Evolutionary conservation across 2,888 invertebrate species (phyloP), one percentile per base, ranked within the genome.

Genomic region (Mimas tiliae): DNA sequence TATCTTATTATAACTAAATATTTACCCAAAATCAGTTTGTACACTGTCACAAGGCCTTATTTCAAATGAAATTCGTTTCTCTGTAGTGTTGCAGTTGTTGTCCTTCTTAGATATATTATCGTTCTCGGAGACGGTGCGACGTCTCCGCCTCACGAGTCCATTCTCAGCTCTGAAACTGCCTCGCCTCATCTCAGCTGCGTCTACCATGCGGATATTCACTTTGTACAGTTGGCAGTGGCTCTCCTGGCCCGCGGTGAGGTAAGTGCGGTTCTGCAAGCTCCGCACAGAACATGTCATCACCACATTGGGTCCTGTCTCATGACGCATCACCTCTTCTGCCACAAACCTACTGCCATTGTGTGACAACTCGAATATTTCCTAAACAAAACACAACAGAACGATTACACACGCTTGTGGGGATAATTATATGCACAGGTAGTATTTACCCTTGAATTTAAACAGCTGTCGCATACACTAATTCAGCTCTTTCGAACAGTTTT

Each of bases 361-460:
- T 67, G 96, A 97, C 65, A 98, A 90, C 89, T 98, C 98, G 91
- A 97, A 98, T 81, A 98, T 97, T 95, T 98, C 98, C 98, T 98
- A 83, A 52, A 38, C 67, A 95, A 90, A 76, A 70, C 14, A 65
- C 16, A 69, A 65, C 33, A 12, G 7, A 65, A 48, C 34, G 7
- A 58, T 58, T 63, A 65, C 50, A 65, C 50, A 71, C 66, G 67
- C 65, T 63, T 68, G 64, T 62, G 62, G 70, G 45, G 53, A n/a
- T 63, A 38, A 53, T 55, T 62, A 67, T 65, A 69, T 64, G 69
- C 65, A 64, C 62, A 63, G 52, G 58, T 66, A 68, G 64, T 62
- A 68, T 55, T 64, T 74, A 72, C 69, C 69, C 64, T 68, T 67
- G 70, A 70, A 71, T 72, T 64, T 70, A 50, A 73, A 70, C 77